Base-by-base conservation (phyloP, 2,888 invertebrate genomes). In the Metalampra italica region DNA sequence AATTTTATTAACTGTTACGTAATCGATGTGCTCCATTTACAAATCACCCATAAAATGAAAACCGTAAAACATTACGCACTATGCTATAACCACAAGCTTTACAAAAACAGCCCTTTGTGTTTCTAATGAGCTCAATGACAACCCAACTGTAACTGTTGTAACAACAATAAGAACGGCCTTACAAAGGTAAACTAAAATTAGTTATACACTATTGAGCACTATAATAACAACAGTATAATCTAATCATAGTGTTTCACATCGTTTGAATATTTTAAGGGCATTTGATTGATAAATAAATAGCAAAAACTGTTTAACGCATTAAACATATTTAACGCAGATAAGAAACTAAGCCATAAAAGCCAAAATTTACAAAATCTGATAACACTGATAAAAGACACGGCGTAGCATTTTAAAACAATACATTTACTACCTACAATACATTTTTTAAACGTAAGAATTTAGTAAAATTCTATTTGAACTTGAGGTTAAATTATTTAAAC, bases 131-230 rank as follows among this genome's bases (percentile, higher is more conserved):
- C 43, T 9, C 36, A 34, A 38, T 46, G 46, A 43, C 46, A 44
- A 44, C 13, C 12, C 40, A 40, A 46, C 34, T 46, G 50, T 45
- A 38, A 37, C 45, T 14, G 32, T 32, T 11, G 43, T 22, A 36
- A 45, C 38, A 3, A 36, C 29, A 46, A 46, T 39, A 38, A 30
- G 30, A 43, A 29, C 43, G 46, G 45, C 50, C 50, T 50, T 50
- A 29, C 12, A 34, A 37, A 49, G 30, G 46, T 38, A 50, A 46
- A 50, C 45, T 41, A 47, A 47, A 38, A 47, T 47, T 45, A 45
- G 47, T 43, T 34, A 47, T 42, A 47, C 44, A 29, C 46, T 46
- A 46, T 49, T 46, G 42, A 42, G n/a, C 36, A 36, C 32, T 32
- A n/a, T 12, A n/a, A n/a, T n/a, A 36, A 36, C 36, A 36, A 36